Percentiles rank a stretch among this genome's conserved stretches.
Conservation (phyloP, 2,888 invertebrate species). For the Melangyna quadrimaculata region DNA sequence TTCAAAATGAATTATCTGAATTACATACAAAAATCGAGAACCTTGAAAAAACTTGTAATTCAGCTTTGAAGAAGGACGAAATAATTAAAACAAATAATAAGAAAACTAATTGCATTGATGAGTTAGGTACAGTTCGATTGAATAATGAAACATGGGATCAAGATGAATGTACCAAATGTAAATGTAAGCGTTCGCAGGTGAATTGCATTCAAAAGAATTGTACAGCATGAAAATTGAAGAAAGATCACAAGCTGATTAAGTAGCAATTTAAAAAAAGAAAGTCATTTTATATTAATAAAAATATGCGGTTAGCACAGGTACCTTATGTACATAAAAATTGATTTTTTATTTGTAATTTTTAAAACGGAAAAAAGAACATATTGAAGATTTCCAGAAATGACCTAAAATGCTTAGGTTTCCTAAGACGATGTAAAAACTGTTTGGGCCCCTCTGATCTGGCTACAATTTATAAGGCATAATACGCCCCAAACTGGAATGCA, state of each 20-base stretch:
- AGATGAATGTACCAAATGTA: constrained; percentile 82
- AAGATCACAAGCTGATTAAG: not conserved
- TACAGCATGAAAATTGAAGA: constrained; percentile 73
- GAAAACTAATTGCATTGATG: constrained; percentile 80
- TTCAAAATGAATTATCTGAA: constrained; percentile 82
- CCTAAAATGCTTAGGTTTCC: too few species aligned
- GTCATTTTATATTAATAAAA: not conserved
- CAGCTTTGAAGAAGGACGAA: constrained; percentile 60
- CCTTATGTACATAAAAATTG: too few species aligned
- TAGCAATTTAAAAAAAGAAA: not conserved
- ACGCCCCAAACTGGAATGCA: too few species aligned
- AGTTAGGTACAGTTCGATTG: constrained; percentile 79
- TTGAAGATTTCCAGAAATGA: too few species aligned
- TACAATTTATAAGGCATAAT: too few species aligned
- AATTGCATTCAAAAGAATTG: constrained; percentile 81
- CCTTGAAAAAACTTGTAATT: constrained; percentile 78
- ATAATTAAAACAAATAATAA: not conserved
- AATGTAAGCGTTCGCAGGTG: constrained; percentile 81
- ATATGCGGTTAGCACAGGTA: too few species aligned
- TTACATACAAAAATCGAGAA: constrained; percentile 82
- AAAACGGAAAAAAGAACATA: too few species aligned
- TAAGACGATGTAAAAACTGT: too few species aligned
- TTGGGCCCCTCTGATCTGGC: too few species aligned
- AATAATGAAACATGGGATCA: constrained; percentile 82
- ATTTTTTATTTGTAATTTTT: too few species aligned